Base-by-base conservation (phyloP, 2,113 vertebrate species). In the Empidonax alnorum region DNA sequence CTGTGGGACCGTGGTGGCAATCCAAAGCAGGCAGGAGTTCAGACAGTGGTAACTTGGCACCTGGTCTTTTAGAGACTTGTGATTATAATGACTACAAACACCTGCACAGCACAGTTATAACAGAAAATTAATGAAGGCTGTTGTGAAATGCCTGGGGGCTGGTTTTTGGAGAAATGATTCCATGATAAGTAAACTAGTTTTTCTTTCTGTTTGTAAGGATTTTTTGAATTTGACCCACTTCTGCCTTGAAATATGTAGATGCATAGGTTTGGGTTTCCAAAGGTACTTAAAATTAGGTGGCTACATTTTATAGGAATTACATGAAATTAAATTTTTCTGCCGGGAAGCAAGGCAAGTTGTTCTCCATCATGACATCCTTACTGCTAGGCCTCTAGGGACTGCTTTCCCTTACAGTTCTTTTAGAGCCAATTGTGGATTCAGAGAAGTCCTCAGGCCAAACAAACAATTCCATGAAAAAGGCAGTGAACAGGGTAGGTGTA, bases 21-120 rank as follows among this genome's bases (percentile, higher is more conserved):
- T 7, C 9, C 65, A 87, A 23, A 63, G 41, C n/a, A 19, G 15
- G 23, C 4, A 9, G 23, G 49, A 73, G 4, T 21, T 21, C 49
- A 46, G 41, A 14, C 23, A 23, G 33, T 2, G 33, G 6, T 14
- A 46, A 65, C 18, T 46, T 7, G 23, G 39, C 35, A 25, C 10
- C 42, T 5, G 17, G 23, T 50, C 11, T 50, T 41, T 47, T 56
- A 41, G n/a, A 82, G 30, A 10, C 1, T 33, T n/a, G 21, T 0
- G 0, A 16, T 41, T 80, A 35, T 56, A 58, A 62, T 31, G 22
- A 22, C 33, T 24, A 14, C 16, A 61, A 50, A 59, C 39, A 78
- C n/a, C 52, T 65, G 33, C 47, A 55, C 0, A 0, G 44, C 56
- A 76, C 52, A 75, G 14, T 4, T 35, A 9, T 14, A 82, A 50